phyloP scores from a whole-genome alignment of 2,113 vertebrate genomes.

The Platysteira castanea region DNA sequence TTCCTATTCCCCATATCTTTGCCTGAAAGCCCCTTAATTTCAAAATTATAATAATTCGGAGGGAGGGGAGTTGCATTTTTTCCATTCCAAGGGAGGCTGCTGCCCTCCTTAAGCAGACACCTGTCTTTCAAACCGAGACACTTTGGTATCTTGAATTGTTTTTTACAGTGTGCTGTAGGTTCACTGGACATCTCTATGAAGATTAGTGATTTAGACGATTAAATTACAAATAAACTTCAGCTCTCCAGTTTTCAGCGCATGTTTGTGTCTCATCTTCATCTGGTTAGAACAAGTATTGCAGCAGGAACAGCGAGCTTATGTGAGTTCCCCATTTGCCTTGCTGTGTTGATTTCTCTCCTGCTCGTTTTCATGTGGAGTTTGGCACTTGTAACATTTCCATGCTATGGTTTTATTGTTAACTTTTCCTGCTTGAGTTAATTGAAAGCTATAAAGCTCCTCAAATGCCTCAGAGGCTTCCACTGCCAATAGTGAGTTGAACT shows the following conservation, averaged over 20 bases:
- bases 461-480: constrained; percentile 4
- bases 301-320: neutral
- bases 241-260: neutral
- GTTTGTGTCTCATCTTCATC: neutral
- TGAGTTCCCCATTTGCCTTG: neutral
- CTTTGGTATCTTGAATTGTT: neutral
- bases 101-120: no score
- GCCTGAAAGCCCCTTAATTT: no score
- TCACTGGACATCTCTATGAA: neutral
- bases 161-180: neutral
- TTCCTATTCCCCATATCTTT: no score
- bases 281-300: neutral
- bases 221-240: neutral
- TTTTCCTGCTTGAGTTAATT: constrained; percentile 21
- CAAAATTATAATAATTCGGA: no score
- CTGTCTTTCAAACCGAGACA: no score
- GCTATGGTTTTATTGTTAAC: neutral
- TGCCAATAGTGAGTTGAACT: neutral
- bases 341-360: neutral
- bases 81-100: no score
- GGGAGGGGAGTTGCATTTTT: no score
- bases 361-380: neutral
- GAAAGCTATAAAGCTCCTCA: constrained; percentile 32
- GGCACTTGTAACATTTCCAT: neutral
- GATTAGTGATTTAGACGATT: neutral